Percentiles rank a stretch among this genome's conserved stretches.
These are phyloP conservation scores for Panzeria rudis DNA, from an alignment of 2,888 invertebrate genomes.

Conservation along the genomic window DNA sequence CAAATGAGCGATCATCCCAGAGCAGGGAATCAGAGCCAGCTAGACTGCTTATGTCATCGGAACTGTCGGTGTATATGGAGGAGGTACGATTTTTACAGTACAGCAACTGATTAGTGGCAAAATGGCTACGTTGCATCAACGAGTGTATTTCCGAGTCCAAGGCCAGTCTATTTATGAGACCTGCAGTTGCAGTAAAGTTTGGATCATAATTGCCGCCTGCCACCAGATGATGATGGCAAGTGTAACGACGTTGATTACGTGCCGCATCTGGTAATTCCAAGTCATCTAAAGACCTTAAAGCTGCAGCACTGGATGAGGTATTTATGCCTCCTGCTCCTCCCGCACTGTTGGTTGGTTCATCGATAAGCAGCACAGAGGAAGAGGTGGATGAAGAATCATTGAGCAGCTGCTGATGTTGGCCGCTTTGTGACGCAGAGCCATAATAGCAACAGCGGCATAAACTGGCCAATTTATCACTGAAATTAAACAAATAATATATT, in stretches of 20 bases:
- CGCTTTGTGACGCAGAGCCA: conserved; percentile 75
- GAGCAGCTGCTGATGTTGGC: conserved; percentile 76
- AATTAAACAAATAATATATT: not conserved
- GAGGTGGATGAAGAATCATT: conserved; percentile 84
- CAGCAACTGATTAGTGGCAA: conserved; percentile 85
- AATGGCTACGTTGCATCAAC: conserved; percentile 83
- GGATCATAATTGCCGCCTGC: conserved; percentile 79
- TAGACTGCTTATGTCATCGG: conserved; percentile 92
- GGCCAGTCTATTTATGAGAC: conserved; percentile 84
- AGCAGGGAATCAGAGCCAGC: conserved; percentile 90
- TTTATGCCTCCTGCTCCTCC: conserved; percentile 67
- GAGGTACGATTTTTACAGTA: conserved; percentile 88
- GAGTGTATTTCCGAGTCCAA: conserved; percentile 84
- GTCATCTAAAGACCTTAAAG: conserved; percentile 86
- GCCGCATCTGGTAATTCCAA: conserved; percentile 83
- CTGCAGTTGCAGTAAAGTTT: conserved; percentile 82
- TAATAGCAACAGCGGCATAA: conserved; percentile 83
- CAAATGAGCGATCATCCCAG: conserved; percentile 88
- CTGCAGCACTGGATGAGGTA: conserved; percentile 81
- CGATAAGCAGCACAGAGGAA: conserved; percentile 85
- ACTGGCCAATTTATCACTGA: conserved; percentile 81
- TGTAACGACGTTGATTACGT: conserved; percentile 79
- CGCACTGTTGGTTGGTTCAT: conserved; percentile 84
- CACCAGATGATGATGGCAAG: conserved; percentile 81
- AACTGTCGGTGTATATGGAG: conserved; percentile 94